A percentile compares a stretch with the other conserved stretches of the same genome.
Evolutionary conservation across 2,888 invertebrate genomes (phyloP).

Genomic region (Drosophila austrosaltans): DNA sequence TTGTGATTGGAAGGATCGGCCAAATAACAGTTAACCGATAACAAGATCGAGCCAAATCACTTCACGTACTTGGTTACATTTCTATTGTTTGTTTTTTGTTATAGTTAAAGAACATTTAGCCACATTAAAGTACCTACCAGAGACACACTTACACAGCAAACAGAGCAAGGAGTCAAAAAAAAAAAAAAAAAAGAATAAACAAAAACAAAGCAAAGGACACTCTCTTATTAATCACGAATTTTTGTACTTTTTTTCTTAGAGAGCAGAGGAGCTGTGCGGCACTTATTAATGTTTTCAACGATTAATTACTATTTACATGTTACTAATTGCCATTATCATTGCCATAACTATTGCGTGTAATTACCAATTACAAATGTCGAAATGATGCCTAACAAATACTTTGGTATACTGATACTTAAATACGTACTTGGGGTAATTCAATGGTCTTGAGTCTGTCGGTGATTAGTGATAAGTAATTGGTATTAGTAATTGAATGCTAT

Average conservation of each 20-base stretch:
- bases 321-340: not conserved
- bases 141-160: not conserved
- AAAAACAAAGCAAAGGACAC: not conserved
- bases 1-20: constrained; percentile 3
- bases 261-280: not conserved
- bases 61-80: not conserved
- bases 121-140: constrained; percentile 4
- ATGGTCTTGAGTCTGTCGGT: not conserved
- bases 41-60: constrained; percentile 6
- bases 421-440: no score
- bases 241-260: not conserved
- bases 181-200: no score
- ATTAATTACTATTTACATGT: no score
- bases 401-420: no score
- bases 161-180: not conserved
- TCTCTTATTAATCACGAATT: not conserved
- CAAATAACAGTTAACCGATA: not conserved
- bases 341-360: no score
- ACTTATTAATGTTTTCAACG: not conserved
- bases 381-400: no score
- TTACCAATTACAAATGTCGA: no score
- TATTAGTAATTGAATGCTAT: not conserved
- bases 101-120: not conserved
- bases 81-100: not conserved
- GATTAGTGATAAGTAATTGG: not conserved